Evolutionary conservation across 2,888 invertebrate species (phyloP), one percentile per base, ranked within the genome.

Genomic region (Lobophora halterata): DNA sequence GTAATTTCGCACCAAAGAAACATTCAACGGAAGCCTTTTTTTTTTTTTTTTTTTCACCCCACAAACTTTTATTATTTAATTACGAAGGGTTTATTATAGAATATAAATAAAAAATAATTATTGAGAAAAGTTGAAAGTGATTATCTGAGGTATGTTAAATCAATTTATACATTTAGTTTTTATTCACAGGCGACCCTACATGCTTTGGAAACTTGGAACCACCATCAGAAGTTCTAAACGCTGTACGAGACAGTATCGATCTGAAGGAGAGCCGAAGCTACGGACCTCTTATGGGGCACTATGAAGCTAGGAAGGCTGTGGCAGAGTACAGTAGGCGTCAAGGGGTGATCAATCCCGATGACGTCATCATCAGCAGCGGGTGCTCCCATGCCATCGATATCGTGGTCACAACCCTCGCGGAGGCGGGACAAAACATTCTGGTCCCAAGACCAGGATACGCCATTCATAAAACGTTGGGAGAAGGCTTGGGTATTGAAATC

Each of bases 301-400:
- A 90, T 54, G 89, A 89, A 38, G 92, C 97, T 0, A 89, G 96
- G 44, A 85, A 90, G 65, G 97, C 97, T 0, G 94, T 98, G 6
- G 97, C 96, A 0, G 91, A 94, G 47, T 97, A 97, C 71, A 91
- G 93, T 47, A 91, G 92, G 1, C 90, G 89, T 50, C 91, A 93
- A 65, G 89, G 89, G 1, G 71, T 79, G 1, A 58, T 83, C 4
- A 55, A 61, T 2, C 65, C 80, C 0, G 89, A 91, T 81, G 97
- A 99, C 76, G 93, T 99, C 4, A 91, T 98, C 30, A 88, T 99
- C 35, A 95, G 97, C 72, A 96, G 95, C 63, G 99, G 99, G 7
- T 98, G 98, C 69, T 97, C 98, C 0, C 95, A 97, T 49, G 95
- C 99, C 0, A 83, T 99, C 47, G 98, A 99, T 61, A 85, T 98